Evolutionary conservation across 1,140 invertebrate species (phyloP), one percentile per base, ranked within the genome.

Genomic region (Cheumatopsyche charites): DNA sequence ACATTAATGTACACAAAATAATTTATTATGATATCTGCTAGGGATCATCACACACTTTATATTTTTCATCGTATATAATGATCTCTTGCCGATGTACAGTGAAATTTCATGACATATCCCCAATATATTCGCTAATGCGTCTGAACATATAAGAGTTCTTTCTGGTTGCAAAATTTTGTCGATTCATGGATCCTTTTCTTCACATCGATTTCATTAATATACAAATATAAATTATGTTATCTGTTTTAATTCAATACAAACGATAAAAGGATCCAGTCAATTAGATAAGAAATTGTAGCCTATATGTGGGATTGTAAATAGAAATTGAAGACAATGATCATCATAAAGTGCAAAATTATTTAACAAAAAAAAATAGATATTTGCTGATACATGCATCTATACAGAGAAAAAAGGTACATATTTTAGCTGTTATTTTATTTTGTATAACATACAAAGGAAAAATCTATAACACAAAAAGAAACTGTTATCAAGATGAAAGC

Each of bases 401-500:
- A 42, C 41, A 26, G 55, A 21, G 55, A 23, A 68, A 36, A 68
- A 26, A 68, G 49, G 66, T 68, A 55, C 66, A 68, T 68, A 68
- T 68, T 68, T 68, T 68, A 68, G 47, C 66, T 68, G 66, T 68
- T 66, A 47, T 66, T 68, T 68, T 68, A 68, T 68, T 68, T 68
- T 68, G 23, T 68, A 68, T 68, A 29, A 68, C 66, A 73, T 70
- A 75, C 73, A 75, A 73, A 75, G 68, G 67, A 75, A 70, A 75
- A 73, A 75, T 75, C 74, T 75, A 75, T 75, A 73, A 73, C 71
- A 75, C 71, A 75, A 75, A 47, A 41, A 19, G 47, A 70, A 62
- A 61, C 74, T 75, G 74, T 70, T 63, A 71, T 75, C 71, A 72
- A 9, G 74, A 75, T 75, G 74, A 73, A 75, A 75, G 74, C 71